These are phyloP conservation scores for Herpailurus yagouaroundi DNA, from an alignment of 2,113 vertebrate genomes.

Conservation along the genomic window DNA sequence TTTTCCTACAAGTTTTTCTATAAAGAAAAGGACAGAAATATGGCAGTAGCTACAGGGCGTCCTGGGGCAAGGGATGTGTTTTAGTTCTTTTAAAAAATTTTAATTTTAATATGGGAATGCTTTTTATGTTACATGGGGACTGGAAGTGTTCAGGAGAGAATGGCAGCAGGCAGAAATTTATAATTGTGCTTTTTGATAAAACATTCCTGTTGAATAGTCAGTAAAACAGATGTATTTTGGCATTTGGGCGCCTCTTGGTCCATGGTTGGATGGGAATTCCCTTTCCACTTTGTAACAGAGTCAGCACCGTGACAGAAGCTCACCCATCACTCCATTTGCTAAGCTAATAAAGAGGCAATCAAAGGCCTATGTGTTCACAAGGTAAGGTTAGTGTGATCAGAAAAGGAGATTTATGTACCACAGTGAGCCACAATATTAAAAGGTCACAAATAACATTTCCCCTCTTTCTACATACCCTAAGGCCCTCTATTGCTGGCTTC, in stretches of 20 bases:
- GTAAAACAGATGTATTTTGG: slow-evolving; percentile 75
- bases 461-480: slow-evolving; percentile 61
- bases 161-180: slow-evolving; percentile 71
- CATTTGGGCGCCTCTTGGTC: slow-evolving; percentile 55
- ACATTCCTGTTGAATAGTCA: slow-evolving; percentile 65
- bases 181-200: slow-evolving; percentile 68
- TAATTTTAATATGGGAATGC: not conserved
- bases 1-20: not conserved
- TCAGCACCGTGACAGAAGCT: slow-evolving; percentile 86
- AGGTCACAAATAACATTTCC: slow-evolving; percentile 85
- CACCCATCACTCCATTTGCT: slow-evolving; percentile 86
- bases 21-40: not conserved
- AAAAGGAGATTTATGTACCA: slow-evolving; percentile 84
- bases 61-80: not conserved
- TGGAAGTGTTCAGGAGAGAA: slow-evolving; percentile 22
- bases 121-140: slow-evolving; percentile 5
- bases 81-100: not conserved
- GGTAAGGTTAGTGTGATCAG: slow-evolving; percentile 79
- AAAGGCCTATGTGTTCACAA: slow-evolving; percentile 82
- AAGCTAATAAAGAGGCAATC: slow-evolving; percentile 86
- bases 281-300: slow-evolving; percentile 87
- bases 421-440: slow-evolving; percentile 85
- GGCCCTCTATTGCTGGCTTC: not conserved
- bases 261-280: slow-evolving; percentile 81
- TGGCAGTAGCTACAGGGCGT: not conserved